These are phyloP conservation scores for Sebastes cheni DNA, from an alignment of 2,797 vertebrate genomes.

Conservation along the genomic window DNA sequence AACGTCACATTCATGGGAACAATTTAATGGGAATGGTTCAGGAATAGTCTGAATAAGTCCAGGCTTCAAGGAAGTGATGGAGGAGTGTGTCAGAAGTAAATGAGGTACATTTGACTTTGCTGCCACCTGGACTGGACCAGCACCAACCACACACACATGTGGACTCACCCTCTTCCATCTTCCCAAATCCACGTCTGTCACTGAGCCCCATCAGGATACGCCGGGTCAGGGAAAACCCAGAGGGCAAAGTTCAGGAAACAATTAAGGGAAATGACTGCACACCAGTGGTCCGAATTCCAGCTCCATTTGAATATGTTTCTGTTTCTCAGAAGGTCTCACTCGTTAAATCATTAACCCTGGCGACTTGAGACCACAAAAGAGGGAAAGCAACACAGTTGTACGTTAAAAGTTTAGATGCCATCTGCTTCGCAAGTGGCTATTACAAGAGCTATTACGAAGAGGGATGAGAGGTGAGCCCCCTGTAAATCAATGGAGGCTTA, in stretches of 20 bases:
- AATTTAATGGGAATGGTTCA: slow-evolving; percentile 31
- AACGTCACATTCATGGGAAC: slow-evolving; percentile 44
- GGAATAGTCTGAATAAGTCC: slow-evolving; percentile 30
- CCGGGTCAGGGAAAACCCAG: slow-evolving; percentile 70
- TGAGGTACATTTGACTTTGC: slow-evolving; percentile 53
- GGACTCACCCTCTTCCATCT: slow-evolving; percentile 47
- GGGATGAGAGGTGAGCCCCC: slow-evolving; percentile 34
- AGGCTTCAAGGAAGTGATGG: slow-evolving; percentile 51
- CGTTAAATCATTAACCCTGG: slow-evolving; percentile 71
- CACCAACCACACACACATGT: slow-evolving; percentile 1
- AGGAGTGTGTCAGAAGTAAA: slow-evolving; percentile 65
- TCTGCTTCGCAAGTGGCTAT: slow-evolving; percentile 44
- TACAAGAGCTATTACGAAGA: slow-evolving; percentile 32
- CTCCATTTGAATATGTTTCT: slow-evolving; percentile 51
- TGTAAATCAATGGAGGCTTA: slow-evolving; percentile 50
- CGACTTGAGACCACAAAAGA: slow-evolving; percentile 47
- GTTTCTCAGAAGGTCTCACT: slow-evolving; percentile 63
- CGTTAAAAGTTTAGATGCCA: slow-evolving; percentile 43
- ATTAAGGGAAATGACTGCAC: slow-evolving; percentile 78
- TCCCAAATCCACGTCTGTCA: slow-evolving; percentile 53
- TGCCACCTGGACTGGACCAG: slow-evolving; percentile 62
- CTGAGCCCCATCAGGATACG: slow-evolving; percentile 66
- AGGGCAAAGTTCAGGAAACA: slow-evolving; percentile 83
- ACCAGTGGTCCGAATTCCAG: slow-evolving; percentile 36
- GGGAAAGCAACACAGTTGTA: slow-evolving; percentile 45